Conservation (phyloP, 2,797 vertebrate genomes). For the Galagoides demidoff region DNA sequence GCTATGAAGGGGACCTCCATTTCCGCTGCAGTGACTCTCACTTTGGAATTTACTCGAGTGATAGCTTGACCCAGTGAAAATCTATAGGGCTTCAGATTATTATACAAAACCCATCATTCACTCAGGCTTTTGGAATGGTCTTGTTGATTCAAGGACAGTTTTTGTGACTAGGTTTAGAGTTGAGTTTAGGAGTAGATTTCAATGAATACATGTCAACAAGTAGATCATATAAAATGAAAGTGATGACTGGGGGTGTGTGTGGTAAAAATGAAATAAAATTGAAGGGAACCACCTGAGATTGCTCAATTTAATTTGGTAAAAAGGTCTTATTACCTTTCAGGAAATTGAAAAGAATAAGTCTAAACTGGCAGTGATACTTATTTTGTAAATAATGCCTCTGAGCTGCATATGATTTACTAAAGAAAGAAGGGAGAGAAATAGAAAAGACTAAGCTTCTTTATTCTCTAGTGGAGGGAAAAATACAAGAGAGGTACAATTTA, state of each 20-base stretch:
- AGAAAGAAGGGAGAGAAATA: constrained; percentile 38
- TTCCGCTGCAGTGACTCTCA: constrained; percentile 34
- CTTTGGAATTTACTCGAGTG: constrained; percentile 50
- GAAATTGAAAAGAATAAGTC: constrained; percentile 76
- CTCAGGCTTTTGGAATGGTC: constrained; percentile 60
- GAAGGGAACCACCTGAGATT: constrained; percentile 44
- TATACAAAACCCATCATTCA: constrained; percentile 69
- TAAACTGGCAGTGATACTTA: constrained; percentile 55
- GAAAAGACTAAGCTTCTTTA: constrained; percentile 40
- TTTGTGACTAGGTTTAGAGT: constrained; percentile 68
- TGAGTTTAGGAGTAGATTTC: constrained; percentile 69
- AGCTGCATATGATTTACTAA: background rate
- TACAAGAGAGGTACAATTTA: constrained; percentile 12
- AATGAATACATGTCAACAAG: constrained; percentile 64
- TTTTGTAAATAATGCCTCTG: constrained; percentile 45
- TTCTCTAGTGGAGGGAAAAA: background rate
- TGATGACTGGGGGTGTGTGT: constrained; percentile 37
- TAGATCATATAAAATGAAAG: constrained; percentile 74
- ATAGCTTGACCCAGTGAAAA: constrained; percentile 62
- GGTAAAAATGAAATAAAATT: constrained; percentile 70
- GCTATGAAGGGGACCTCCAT: background rate
- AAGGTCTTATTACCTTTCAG: constrained; percentile 52
- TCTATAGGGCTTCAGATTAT: constrained; percentile 62
- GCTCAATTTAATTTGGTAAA: constrained; percentile 56
- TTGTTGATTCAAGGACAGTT: constrained; percentile 71